phyloP scores from a whole-genome alignment of 2,113 vertebrate species.

The Lagopus muta region DNA sequence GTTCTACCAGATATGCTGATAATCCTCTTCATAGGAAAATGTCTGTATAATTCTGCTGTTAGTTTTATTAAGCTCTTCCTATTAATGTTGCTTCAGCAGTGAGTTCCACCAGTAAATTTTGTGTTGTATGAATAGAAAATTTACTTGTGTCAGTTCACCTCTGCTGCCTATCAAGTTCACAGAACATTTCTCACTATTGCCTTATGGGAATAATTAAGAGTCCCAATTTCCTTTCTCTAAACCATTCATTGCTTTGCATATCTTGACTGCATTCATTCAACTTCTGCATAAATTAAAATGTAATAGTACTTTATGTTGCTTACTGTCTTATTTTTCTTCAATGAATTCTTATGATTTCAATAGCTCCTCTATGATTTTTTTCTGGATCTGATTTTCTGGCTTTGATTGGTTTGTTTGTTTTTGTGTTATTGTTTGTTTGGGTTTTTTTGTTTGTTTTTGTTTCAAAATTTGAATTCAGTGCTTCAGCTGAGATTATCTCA shows the following conservation, averaged over 20 bases:
- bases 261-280: slow-evolving; percentile 14
- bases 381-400: not conserved
- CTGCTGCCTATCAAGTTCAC: not conserved
- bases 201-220: not conserved
- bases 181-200: not conserved
- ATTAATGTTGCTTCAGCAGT: not conserved
- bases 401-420: too few relatives aligned
- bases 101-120: not conserved
- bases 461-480: not conserved
- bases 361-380: not conserved
- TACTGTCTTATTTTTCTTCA: not conserved
- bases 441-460: not conserved
- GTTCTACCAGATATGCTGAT: not conserved
- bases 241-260: not conserved
- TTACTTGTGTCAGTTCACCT: not conserved
- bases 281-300: not conserved
- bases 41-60: not conserved
- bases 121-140: not conserved
- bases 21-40: not conserved
- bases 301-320: not conserved
- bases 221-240: not conserved
- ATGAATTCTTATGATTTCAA: not conserved
- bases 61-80: not conserved
- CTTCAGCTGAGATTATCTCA: not conserved
- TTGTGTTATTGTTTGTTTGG: too few relatives aligned